Evolutionary conservation across 2,113 vertebrate species (phyloP).

Genomic region (Holacanthus passer): DNA sequence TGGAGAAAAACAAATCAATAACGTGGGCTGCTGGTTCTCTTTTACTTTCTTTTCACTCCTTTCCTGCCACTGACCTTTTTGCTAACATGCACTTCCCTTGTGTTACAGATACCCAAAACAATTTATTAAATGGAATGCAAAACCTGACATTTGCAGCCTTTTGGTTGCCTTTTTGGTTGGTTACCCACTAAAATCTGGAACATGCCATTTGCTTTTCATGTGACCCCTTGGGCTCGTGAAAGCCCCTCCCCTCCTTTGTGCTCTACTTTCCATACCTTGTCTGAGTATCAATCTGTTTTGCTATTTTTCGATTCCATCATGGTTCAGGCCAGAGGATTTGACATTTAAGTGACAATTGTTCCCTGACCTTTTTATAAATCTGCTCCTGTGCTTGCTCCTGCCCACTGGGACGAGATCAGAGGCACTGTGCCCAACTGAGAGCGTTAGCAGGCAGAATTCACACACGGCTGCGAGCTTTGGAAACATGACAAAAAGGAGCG

Average conservation of each 20-base stretch:
- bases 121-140: constrained; percentile 72
- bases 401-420: constrained; percentile 66
- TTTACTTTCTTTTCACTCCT: constrained; percentile 56
- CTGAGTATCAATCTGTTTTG: constrained; percentile 65
- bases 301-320: constrained; percentile 64
- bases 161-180: constrained; percentile 41
- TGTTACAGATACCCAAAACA: constrained; percentile 62
- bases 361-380: constrained; percentile 80
- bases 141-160: constrained; percentile 76
- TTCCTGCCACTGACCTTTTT: constrained; percentile 76
- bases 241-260: not conserved
- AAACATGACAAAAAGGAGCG: constrained; percentile 41
- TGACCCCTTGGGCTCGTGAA: constrained; percentile 42
- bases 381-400: constrained; percentile 42
- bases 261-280: constrained; percentile 44
- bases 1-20: constrained; percentile 80
- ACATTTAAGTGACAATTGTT: constrained; percentile 83
- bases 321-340: constrained; percentile 73
- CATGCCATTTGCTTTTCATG: constrained; percentile 63
- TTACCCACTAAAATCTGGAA: constrained; percentile 61
- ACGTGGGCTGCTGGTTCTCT: constrained; percentile 44
- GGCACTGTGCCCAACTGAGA: constrained; percentile 27
- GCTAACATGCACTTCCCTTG: constrained; percentile 57
- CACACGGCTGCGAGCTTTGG: constrained; percentile 38
- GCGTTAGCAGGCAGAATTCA: constrained; percentile 33